These are phyloP conservation scores for Lethenteron camtschaticum DNA, from an alignment of 2,113 vertebrate genomes.

Conservation along the genomic window DNA sequence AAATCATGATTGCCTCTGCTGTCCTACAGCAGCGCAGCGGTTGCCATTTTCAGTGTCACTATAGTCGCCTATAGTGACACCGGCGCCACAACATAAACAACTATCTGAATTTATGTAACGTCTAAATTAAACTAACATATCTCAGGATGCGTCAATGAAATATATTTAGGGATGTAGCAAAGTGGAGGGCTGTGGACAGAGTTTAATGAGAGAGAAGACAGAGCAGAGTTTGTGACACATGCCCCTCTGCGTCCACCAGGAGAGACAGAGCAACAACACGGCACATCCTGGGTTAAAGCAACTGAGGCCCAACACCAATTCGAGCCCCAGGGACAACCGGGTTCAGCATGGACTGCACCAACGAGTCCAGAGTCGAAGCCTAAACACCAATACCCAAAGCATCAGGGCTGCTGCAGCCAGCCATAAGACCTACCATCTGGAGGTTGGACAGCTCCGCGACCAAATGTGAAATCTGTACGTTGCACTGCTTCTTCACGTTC, in stretches of 20 bases:
- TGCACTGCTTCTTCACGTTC: slow-evolving; percentile 42
- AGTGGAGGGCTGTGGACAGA: neutral
- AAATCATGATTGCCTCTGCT: no score
- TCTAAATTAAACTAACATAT: neutral
- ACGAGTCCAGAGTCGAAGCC: neutral
- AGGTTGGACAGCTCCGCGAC: slow-evolving; percentile 50
- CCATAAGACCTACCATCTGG: slow-evolving; percentile 37
- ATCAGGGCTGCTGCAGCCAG: neutral
- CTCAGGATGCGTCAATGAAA: neutral
- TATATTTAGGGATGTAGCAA: neutral
- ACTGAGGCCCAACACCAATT: neutral
- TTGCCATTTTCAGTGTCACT: no score
- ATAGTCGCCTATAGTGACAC: no score
- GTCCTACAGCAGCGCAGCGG: no score
- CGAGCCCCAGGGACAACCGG: neutral
- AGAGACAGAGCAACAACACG: slow-evolving; percentile 19
- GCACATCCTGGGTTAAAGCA: neutral
- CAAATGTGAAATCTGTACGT: slow-evolving; percentile 43
- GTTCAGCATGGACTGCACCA: neutral
- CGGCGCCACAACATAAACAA: no score
- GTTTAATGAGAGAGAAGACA: neutral
- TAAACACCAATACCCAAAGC: no score
- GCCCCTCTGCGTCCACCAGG: slow-evolving; percentile 21
- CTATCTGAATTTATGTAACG: no score
- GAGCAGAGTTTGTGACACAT: neutral